phyloP scores from a whole-genome alignment of 2,888 invertebrate genomes.

The Orthosia gothica region DNA sequence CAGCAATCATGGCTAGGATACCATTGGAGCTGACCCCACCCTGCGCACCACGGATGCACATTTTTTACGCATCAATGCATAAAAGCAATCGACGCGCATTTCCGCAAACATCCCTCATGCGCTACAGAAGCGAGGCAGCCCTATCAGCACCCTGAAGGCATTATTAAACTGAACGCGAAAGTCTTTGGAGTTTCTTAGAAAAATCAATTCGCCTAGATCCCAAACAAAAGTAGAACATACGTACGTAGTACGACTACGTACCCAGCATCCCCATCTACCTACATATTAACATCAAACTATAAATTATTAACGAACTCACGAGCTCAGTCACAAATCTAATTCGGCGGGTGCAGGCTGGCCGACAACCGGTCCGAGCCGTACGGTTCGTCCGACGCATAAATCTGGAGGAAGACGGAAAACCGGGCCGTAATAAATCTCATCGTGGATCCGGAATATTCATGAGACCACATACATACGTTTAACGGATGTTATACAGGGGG shows the following conservation, averaged over 20 bases:
- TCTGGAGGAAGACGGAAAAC: slow-evolving; percentile 75
- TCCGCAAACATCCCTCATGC: too few relatives aligned
- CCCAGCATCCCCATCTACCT: slow-evolving; percentile 10
- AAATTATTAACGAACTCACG: slow-evolving; percentile 54
- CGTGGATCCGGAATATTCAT: slow-evolving; percentile 77
- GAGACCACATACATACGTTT: slow-evolving; percentile 66
- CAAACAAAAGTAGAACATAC: slow-evolving; percentile 5
- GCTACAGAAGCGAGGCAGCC: too few relatives aligned
- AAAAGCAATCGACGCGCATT: too few relatives aligned
- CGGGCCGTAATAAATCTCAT: slow-evolving; percentile 75
- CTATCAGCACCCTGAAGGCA: too few relatives aligned
- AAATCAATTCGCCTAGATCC: too few relatives aligned
- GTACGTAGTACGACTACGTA: background rate
- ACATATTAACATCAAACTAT: slow-evolving; percentile 54
- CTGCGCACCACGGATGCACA: too few relatives aligned
- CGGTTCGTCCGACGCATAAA: slow-evolving; percentile 71
- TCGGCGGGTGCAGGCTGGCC: slow-evolving; percentile 63
- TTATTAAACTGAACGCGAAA: too few relatives aligned
- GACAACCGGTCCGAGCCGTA: slow-evolving; percentile 56
- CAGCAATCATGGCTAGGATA: too few relatives aligned
- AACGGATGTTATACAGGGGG: slow-evolving; percentile 60
- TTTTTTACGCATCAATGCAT: too few relatives aligned
- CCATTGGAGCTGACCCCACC: too few relatives aligned
- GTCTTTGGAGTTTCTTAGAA: too few relatives aligned
- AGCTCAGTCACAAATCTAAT: slow-evolving; percentile 72